Base-by-base conservation (phyloP, 2,113 vertebrate species). In the Petaurus breviceps region DNA sequence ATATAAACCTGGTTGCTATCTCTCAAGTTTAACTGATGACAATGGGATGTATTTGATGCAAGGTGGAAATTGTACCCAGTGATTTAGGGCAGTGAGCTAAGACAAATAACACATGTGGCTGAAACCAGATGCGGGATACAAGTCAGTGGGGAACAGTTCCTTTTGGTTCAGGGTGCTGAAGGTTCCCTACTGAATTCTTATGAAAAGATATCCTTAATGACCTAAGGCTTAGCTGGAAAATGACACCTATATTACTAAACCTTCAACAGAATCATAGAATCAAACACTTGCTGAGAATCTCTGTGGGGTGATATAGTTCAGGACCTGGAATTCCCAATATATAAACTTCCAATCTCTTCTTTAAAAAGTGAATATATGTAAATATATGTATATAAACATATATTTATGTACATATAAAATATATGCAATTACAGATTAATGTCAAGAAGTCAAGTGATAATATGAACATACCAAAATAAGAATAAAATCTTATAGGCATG, bases 11-110 rank as follows among this genome's bases (percentile, higher is more conserved):
- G 46, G 91, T 95, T 96, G 93, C 49, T 51, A 11, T 5, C 28
- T 95, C 51, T 93, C 43, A 90, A 90, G 93, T 54, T 54, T 55
- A 96, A 96, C 93, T 84, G 89, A 3, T 84, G 90, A 93, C 25
- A 90, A 24, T 77, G 50, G 93, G 91, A 97, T 93, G 16, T 54
- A 68, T 26, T 91, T 51, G 50, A 92, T 94, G 51, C 61, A 90
- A 54, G 97, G 92, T 61, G 26, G n/a, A 10, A 96, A 92, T 31
- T 91, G 95, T 92, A 84, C 90, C 95, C 54, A 23, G 51, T 89
- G 96, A 94, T 91, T 97, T 95, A 95, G 51, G 43, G 3, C 9
- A 84, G 46, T 93, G 90, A 68, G 51, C 31, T 28, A 93, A 92
- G 54, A 94, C 95, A 94, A 97, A 46, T 47, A 46, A 28, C 26